These are phyloP conservation scores for Polyommatus icarus DNA, from an alignment of 2,888 invertebrate species.

Conservation along the genomic window DNA sequence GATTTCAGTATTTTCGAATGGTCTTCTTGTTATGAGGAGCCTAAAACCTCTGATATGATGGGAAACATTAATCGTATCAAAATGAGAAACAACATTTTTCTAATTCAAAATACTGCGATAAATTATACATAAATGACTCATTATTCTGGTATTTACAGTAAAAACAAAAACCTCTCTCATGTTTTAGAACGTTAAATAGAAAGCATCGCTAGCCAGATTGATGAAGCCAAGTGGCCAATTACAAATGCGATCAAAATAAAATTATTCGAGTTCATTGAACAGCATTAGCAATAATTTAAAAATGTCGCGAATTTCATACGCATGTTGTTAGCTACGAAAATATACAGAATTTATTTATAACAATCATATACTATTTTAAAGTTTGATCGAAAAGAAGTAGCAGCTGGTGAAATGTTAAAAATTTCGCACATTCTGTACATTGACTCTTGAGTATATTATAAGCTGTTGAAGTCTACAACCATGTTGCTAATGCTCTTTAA, in stretches of 20 bases:
- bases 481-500: not conserved
- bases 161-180: constrained; percentile 15
- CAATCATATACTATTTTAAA: constrained; percentile 4
- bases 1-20: not conserved
- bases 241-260: constrained; percentile 8
- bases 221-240: constrained; percentile 6
- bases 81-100: not conserved
- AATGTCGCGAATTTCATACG: constrained; percentile 13
- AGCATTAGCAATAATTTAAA: not conserved
- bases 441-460: not conserved
- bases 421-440: not conserved
- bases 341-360: constrained; percentile 17
- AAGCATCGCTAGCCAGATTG: not conserved
- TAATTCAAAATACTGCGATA: not conserved
- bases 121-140: not conserved
- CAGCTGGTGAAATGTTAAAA: not conserved
- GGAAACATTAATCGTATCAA: not conserved
- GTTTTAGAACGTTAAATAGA: not conserved
- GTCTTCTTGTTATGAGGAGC: not conserved
- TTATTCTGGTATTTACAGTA: not conserved
- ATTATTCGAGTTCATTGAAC: constrained; percentile 5
- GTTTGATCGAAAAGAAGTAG: not conserved
- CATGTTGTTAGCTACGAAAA: not conserved
- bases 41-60: not conserved
- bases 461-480: not conserved